phyloP scores from a whole-genome alignment of 2,888 invertebrate genomes.

The Cylloceria caligata region DNA sequence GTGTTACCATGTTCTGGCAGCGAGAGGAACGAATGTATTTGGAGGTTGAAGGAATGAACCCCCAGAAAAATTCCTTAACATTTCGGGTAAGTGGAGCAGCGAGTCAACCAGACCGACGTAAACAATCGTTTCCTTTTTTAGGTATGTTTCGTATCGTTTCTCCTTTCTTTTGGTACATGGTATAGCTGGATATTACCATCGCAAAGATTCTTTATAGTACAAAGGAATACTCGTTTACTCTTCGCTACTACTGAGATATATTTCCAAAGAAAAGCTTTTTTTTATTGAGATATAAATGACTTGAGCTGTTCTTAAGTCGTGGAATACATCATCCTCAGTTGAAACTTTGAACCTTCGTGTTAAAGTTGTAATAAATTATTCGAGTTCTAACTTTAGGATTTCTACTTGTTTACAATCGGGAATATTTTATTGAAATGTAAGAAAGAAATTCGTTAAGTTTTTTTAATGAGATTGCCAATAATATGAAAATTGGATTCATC shows the following conservation, averaged over 20 bases:
- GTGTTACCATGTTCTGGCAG: conserved; percentile 32
- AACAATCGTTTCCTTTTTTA: conserved; percentile 34
- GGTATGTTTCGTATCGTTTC: no score
- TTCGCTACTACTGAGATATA: not conserved
- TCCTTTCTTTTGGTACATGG: not conserved
- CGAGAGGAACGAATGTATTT: conserved; percentile 30
- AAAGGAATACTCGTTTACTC: not conserved
- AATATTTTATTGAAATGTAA: conserved; percentile 1
- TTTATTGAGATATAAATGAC: not conserved
- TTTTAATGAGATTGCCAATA: conserved; percentile 59
- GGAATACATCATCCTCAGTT: not conserved
- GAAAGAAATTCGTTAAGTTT: not conserved
- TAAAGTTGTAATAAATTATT: not conserved
- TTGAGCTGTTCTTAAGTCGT: not conserved
- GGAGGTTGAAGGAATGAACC: conserved; percentile 19
- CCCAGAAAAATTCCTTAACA: conserved; percentile 31
- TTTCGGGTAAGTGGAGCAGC: conserved; percentile 2
- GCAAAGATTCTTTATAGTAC: not conserved
- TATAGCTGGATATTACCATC: not conserved
- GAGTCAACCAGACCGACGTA: conserved; percentile 4
- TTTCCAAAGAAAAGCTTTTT: not conserved
- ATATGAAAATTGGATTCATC: conserved; percentile 22
- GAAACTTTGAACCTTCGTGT: not conserved
- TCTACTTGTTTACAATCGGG: not conserved
- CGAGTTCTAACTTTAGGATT: not conserved